Base-by-base conservation (phyloP, 2,888 invertebrate genomes). In the Platerodrilus igneus region DNA sequence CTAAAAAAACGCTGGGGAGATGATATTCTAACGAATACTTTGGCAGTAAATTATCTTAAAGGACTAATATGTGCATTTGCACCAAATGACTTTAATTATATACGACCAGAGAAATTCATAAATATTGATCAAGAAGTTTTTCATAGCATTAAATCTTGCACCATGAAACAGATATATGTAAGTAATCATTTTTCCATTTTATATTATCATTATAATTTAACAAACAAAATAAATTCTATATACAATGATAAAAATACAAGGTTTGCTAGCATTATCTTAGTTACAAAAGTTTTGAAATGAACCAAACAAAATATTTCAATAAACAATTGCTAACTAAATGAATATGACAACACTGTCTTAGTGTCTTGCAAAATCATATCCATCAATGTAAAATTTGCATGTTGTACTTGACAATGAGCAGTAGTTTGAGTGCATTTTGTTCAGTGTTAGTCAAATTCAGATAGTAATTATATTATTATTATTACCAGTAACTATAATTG, bases 11-110 rank as follows among this genome's bases (percentile, higher is more conserved):
- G 10, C 18, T 37, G 31, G 22, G 38, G 41, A 6, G 13, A 34
- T 11, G 25, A 34, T 17, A 27, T 47, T 36, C 17, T 44, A 30
- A 22, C 7, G 7, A 30, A 45, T 22, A 5, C 30, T 1, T 11
- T 21, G 6, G 37, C 29, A 3, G 33, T 55, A 3, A 49, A 49
- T 25, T 34, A 36, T 7, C 32, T 55, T n/a, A 50, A 48, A 35
- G 55, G 55, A 17, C 27, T 55, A 22, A 16, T 53, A 20, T 55
- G 55, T 29, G 55, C 52, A 3, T 53, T 51, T 21, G 32, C 51
- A 13, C 29, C 27, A 26, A 22, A 31, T 3, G 45, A 50, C 9
- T 38, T 55, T 23, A 15, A 18, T 9, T 32, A 15, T 7, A 45
- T 55, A 21, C 21, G 36, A 7, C 8, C 36, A 4, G 4, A 35